Evolutionary conservation across 2,888 invertebrate species (phyloP), one percentile per base, ranked within the genome.

Genomic region (Cephus nigrinus): DNA sequence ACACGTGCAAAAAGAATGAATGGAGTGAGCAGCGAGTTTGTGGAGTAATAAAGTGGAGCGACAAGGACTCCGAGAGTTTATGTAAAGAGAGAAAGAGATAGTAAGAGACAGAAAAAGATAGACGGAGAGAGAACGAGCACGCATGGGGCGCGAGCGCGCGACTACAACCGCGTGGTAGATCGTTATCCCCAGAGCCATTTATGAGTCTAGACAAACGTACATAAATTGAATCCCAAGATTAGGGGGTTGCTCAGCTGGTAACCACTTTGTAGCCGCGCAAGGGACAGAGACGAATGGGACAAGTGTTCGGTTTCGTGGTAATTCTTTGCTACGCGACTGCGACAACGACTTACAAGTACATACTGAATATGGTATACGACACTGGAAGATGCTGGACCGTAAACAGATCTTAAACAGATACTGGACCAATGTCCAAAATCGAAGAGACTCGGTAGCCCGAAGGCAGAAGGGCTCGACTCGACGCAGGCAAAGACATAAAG

Each of bases 221-320:
- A 84, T 84, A 82, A 82, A 84, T 84, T 79, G 83, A 84, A 82
- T 75, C 84, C 34, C 73, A 80, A 78, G 82, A 82, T 81, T 81
- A 82, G 80, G 78, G 80, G 80, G 78, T 79, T 72, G 79, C 83
- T 79, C 80, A 76, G 80, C 79, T 83, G 83, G 81, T 82, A 80
- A 83, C 80, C 84, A 79, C 81, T 83, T 84, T 78, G 79, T 84
- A 84, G 83, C 79, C 78, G 81, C 78, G 79, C 81, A 76, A 79
- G 73, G 78, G 77, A 83, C 80, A 79, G 83, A 81, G 81, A 84
- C 84, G 84, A 84, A 84, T 83, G 78, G 81, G 78, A 84, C 83
- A 11, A 32, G 69, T 30, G 69, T 40, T 33, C 34, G 69, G 69
- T 69, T 69, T 32, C 69, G 30, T 69, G 69, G 32, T 69, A 30